These are phyloP conservation scores for Eilema griseolum DNA, from an alignment of 2,888 invertebrate species.

Conservation along the genomic window DNA sequence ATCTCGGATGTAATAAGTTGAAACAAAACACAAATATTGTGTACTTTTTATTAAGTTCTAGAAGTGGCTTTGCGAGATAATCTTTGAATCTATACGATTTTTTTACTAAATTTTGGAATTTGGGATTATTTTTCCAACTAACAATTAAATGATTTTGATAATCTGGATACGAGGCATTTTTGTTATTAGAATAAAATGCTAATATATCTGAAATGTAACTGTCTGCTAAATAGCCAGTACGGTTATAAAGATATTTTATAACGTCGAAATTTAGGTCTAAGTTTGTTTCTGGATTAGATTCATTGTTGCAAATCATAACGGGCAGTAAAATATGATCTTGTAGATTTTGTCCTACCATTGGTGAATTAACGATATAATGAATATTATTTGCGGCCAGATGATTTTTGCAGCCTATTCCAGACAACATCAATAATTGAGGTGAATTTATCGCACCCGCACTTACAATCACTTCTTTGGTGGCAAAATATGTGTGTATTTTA, in stretches of 20 bases:
- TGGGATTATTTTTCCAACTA: slow-evolving; percentile 63
- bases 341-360: slow-evolving; percentile 82
- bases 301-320: slow-evolving; percentile 65
- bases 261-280: slow-evolving; percentile 62
- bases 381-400: slow-evolving; percentile 71
- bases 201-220: slow-evolving; percentile 84
- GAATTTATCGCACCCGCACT: slow-evolving; percentile 81
- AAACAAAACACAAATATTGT: slow-evolving; percentile 19
- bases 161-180: slow-evolving; percentile 64
- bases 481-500: slow-evolving; percentile 41
- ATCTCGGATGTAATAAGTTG: slow-evolving; percentile 29
- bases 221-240: slow-evolving; percentile 81
- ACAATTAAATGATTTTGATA: slow-evolving; percentile 61
- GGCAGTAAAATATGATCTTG: slow-evolving; percentile 82
- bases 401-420: slow-evolving; percentile 80
- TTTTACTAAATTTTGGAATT: neutral
- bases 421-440: slow-evolving; percentile 80
- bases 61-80: slow-evolving; percentile 28
- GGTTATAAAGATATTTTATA: slow-evolving; percentile 80
- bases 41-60: slow-evolving; percentile 18
- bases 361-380: slow-evolving; percentile 66
- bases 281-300: slow-evolving; percentile 57
- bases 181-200: slow-evolving; percentile 60
- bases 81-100: slow-evolving; percentile 53
- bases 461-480: slow-evolving; percentile 77